Conservation (phyloP, 2,797 vertebrate genomes). For the Caiman crocodilus region DNA sequence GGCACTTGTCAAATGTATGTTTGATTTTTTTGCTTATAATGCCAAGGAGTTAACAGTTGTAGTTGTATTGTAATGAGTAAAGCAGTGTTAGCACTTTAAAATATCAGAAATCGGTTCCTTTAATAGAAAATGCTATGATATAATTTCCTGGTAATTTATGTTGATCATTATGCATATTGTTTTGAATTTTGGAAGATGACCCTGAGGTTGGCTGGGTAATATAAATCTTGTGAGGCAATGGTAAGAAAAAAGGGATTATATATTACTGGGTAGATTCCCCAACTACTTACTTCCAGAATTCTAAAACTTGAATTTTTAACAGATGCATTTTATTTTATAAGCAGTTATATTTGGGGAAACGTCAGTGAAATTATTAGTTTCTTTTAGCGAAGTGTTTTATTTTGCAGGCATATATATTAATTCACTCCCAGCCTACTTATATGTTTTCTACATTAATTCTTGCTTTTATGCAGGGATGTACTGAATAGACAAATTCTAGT, state of each 20-base stretch:
- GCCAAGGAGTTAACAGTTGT: neutral
- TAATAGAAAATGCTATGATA: neutral
- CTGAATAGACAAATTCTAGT: neutral
- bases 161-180: neutral
- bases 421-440: neutral
- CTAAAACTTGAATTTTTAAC: neutral
- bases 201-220: neutral
- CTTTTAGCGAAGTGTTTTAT: neutral
- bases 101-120: neutral
- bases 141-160: neutral
- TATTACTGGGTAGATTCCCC: neutral
- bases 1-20: too few species aligned
- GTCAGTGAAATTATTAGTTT: neutral
- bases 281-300: neutral
- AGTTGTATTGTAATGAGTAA: neutral
- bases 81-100: neutral
- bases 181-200: neutral
- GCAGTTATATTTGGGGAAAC: neutral
- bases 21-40: too few species aligned
- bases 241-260: neutral
- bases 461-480: neutral
- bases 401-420: neutral
- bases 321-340: neutral
- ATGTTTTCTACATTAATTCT: neutral
- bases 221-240: neutral